Percentiles rank a stretch among this genome's conserved stretches.
These are phyloP conservation scores for Sesamia nonagrioides DNA, from an alignment of 1,140 invertebrate genomes.

Conservation along the genomic window DNA sequence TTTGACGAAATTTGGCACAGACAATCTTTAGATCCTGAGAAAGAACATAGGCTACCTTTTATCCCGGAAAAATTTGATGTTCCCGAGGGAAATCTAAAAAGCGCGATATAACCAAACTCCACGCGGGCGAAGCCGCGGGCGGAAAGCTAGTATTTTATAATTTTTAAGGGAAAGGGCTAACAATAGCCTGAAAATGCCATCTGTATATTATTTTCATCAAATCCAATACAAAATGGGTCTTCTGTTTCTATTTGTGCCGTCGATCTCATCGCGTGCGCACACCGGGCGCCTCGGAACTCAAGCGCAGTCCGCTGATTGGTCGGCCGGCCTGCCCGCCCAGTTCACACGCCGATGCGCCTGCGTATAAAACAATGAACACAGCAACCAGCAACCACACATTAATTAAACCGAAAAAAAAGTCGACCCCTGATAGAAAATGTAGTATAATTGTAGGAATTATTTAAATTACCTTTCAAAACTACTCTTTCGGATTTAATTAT, in stretches of 20 bases:
- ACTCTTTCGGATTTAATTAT: constrained; percentile 34
- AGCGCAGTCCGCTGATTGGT: constrained; percentile 55
- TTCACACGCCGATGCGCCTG: constrained; percentile 54
- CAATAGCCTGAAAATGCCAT: too few relatives aligned
- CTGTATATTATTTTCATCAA: not conserved
- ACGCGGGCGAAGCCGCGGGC: too few relatives aligned
- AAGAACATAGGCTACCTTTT: too few relatives aligned
- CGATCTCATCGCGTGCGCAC: constrained; percentile 14
- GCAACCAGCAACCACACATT: constrained; percentile 39
- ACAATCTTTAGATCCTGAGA: too few relatives aligned
- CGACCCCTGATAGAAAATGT: constrained; percentile 5
- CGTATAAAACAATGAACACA: constrained; percentile 59
- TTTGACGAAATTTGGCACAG: too few relatives aligned
- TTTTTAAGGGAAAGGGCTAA: too few relatives aligned
- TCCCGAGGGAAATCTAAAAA: too few relatives aligned
- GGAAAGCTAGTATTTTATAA: too few relatives aligned
- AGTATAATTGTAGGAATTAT: constrained; percentile 33
- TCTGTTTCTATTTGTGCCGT: constrained; percentile 5
- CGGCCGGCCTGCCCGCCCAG: constrained; percentile 46
- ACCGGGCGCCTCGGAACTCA: constrained; percentile 24
- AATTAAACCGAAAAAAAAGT: constrained; percentile 51
- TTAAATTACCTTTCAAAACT: constrained; percentile 33
- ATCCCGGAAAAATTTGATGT: too few relatives aligned
- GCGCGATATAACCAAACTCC: too few relatives aligned
- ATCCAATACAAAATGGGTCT: not conserved